Evolutionary conservation across 2,113 vertebrate genomes (phyloP).

Genomic region (Xyliphius kryptos): DNA sequence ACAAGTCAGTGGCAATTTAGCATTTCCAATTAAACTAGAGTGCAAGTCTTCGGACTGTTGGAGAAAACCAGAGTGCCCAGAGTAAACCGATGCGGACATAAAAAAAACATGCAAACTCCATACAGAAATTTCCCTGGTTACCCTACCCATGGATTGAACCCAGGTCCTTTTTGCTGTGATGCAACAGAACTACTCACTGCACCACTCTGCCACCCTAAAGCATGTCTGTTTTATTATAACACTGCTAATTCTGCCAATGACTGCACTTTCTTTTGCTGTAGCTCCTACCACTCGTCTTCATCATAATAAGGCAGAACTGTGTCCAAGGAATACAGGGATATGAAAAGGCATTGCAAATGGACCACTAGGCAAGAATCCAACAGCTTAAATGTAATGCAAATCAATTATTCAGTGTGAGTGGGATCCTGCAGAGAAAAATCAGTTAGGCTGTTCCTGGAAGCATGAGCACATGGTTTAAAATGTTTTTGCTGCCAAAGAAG

Average conservation of each 20-base stretch:
- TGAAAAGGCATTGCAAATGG: too few species aligned
- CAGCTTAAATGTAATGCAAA: background rate
- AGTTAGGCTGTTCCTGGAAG: background rate
- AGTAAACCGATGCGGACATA: too few species aligned
- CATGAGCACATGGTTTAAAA: background rate
- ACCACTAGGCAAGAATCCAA: background rate
- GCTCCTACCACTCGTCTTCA: background rate
- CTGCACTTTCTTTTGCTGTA: background rate
- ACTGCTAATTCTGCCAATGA: background rate
- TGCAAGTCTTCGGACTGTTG: too few species aligned
- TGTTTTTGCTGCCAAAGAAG: background rate
- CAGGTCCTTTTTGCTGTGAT: too few species aligned
- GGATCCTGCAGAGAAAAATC: background rate
- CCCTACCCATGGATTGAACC: too few species aligned
- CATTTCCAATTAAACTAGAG: too few species aligned
- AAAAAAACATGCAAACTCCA: too few species aligned
- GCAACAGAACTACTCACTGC: too few species aligned
- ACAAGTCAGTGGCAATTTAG: too few species aligned
- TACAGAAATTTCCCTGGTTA: too few species aligned
- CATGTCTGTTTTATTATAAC: background rate
- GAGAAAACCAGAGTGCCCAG: too few species aligned
- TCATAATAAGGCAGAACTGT: background rate
- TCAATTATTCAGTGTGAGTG: slow-evolving; percentile 8
- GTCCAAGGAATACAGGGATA: background rate
- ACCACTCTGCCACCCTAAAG: too few species aligned